A percentile compares a stretch with the other conserved stretches of the same genome.
These are phyloP conservation scores for Hecatera dysodea DNA, from an alignment of 2,888 invertebrate genomes.

Conservation along the genomic window DNA sequence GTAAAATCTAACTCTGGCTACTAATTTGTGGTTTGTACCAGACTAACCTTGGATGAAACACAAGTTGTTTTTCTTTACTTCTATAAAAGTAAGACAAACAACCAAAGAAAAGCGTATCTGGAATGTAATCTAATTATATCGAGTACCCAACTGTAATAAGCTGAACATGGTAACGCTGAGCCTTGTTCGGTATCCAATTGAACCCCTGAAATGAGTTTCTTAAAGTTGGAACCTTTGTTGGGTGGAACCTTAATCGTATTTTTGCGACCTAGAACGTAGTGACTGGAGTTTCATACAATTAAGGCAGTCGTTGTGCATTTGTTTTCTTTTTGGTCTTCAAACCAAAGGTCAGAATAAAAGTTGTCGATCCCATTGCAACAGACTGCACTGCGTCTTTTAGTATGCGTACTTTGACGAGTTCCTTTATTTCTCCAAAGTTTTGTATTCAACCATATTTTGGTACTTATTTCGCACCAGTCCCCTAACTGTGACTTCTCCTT, in stretches of 20 bases:
- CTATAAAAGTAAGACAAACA: constrained; percentile 30
- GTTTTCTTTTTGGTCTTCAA: constrained; percentile 3
- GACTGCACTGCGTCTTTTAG: neutral
- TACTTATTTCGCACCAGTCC: neutral
- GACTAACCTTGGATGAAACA: neutral
- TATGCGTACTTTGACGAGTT: neutral
- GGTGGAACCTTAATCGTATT: constrained; percentile 7
- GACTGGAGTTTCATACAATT: neutral
- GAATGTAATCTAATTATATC: constrained; percentile 42
- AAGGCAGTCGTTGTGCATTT: neutral
- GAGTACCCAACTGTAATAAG: constrained; percentile 31
- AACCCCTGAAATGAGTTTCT: constrained; percentile 40
- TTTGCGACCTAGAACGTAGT: constrained; percentile 2
- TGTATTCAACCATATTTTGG: neutral
- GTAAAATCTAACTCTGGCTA: neutral
- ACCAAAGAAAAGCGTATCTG: constrained; percentile 9
- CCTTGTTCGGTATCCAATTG: constrained; percentile 35
- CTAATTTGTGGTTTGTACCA: neutral
- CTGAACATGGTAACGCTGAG: constrained; percentile 20
- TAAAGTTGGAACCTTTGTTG: constrained; percentile 9
- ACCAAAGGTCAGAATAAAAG: constrained; percentile 10
- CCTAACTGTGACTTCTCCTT: too few species aligned
- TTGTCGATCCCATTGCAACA: neutral
- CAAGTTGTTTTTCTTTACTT: constrained; percentile 17
- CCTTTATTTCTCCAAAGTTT: neutral